These are phyloP conservation scores for Rhinella marina DNA, from an alignment of 2,797 vertebrate species.

Conservation along the genomic window DNA sequence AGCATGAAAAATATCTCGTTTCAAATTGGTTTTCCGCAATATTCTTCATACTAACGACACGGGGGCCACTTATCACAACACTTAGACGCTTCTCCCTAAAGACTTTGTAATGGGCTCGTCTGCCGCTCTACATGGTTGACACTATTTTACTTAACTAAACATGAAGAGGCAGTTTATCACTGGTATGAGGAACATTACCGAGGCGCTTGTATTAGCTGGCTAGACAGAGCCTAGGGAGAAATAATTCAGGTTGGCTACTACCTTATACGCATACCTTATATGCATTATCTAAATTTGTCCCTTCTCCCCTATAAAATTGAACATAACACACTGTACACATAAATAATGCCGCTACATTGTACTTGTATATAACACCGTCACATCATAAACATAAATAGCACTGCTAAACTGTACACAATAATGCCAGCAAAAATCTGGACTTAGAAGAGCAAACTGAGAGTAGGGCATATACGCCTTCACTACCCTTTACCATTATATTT, in stretches of 20 bases:
- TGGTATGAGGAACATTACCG: not conserved
- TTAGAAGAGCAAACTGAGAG: no score
- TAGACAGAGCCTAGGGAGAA: not conserved
- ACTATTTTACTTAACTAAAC: not conserved
- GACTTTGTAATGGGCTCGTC: not conserved
- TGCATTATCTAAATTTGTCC: not conserved
- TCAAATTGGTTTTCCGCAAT: constrained; percentile 32
- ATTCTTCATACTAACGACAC: not conserved
- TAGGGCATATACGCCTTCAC: no score
- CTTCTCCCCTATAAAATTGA: not conserved
- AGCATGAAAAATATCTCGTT: constrained; percentile 13
- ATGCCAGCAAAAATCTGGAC: no score
- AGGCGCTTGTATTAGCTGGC: not conserved
- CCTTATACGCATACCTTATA: not conserved
- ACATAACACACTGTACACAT: not conserved
- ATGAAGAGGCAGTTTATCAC: constrained; percentile 1
- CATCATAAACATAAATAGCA: not conserved
- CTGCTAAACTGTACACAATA: not conserved
- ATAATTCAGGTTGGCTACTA: not conserved
- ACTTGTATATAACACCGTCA: not conserved
- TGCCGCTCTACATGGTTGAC: not conserved
- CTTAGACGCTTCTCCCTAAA: constrained; percentile 12
- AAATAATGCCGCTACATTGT: not conserved
- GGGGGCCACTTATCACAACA: not conserved
- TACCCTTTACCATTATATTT: no score